Evolutionary conservation across 2,888 invertebrate species (phyloP).

Genomic region (Dolomedes plantarius): DNA sequence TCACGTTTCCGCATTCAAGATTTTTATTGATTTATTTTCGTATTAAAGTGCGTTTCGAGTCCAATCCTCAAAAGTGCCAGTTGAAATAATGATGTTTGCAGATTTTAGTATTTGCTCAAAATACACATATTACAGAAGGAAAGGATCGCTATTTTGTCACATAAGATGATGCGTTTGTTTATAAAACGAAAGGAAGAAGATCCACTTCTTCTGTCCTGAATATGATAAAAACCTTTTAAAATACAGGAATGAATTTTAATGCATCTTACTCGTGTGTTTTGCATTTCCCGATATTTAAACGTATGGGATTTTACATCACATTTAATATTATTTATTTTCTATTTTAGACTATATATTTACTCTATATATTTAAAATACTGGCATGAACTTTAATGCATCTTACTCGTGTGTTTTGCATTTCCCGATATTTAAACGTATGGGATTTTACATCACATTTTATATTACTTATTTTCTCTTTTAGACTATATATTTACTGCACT

Average conservation of each 20-base stretch:
- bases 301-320: too few species aligned
- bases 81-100: constrained; percentile 15
- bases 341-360: too few species aligned
- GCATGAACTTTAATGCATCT: background rate
- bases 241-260: background rate
- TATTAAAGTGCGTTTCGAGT: constrained; percentile 4
- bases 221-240: background rate
- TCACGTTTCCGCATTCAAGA: background rate
- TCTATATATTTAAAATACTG: background rate
- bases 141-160: background rate
- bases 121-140: background rate
- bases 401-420: too few species aligned
- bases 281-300: too few species aligned
- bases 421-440: too few species aligned
- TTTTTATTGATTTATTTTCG: constrained; percentile 4
- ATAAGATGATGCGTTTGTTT: background rate
- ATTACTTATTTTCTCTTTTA: too few species aligned
- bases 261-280: background rate
- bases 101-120: background rate
- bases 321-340: too few species aligned
- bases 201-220: background rate
- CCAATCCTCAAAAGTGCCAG: background rate
- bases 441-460: too few species aligned
- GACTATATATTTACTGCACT: too few species aligned
- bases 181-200: background rate